phyloP scores from a whole-genome alignment of 92 coral and sea anemone genomes.

The Paramuricea clavata region DNA sequence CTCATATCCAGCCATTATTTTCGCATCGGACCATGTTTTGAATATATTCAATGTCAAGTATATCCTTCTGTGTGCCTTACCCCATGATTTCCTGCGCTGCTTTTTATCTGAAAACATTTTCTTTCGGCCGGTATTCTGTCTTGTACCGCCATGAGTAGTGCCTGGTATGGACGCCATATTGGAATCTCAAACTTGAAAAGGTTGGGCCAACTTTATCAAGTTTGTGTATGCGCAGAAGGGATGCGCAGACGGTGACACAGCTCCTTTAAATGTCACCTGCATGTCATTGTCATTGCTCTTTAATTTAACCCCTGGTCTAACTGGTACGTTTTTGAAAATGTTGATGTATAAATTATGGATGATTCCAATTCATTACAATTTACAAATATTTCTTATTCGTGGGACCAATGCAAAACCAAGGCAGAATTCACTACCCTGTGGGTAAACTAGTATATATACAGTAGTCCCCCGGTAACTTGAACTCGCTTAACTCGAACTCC shows the following conservation, averaged over 20 bases:
- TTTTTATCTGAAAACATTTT: neutral
- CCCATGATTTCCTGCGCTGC: neutral
- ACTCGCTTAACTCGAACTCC: too few species aligned
- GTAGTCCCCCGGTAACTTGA: too few species aligned
- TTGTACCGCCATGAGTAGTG: slow-evolving; percentile 2
- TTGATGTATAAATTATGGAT: too few species aligned
- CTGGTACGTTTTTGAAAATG: too few species aligned
- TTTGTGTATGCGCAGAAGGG: neutral
- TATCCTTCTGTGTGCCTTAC: neutral
- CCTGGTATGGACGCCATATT: slow-evolving; percentile 9
- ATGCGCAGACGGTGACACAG: slow-evolving; percentile 12
- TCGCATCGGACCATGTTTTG: slow-evolving; percentile 12
- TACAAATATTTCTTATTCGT: too few species aligned
- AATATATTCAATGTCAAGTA: neutral
- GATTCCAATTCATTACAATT: too few species aligned
- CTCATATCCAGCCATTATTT: neutral
- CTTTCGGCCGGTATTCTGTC: slow-evolving; percentile 2
- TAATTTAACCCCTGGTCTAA: too few species aligned
- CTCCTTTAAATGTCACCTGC: too few species aligned
- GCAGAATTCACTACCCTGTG: too few species aligned
- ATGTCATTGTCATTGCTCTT: too few species aligned
- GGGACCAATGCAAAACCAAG: too few species aligned
- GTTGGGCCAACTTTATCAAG: slow-evolving; percentile 4
- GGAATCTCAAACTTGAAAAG: neutral
- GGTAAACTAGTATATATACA: too few species aligned